phyloP scores from a whole-genome alignment of 1,140 invertebrate genomes.

The Stegodyphus dumicola region DNA sequence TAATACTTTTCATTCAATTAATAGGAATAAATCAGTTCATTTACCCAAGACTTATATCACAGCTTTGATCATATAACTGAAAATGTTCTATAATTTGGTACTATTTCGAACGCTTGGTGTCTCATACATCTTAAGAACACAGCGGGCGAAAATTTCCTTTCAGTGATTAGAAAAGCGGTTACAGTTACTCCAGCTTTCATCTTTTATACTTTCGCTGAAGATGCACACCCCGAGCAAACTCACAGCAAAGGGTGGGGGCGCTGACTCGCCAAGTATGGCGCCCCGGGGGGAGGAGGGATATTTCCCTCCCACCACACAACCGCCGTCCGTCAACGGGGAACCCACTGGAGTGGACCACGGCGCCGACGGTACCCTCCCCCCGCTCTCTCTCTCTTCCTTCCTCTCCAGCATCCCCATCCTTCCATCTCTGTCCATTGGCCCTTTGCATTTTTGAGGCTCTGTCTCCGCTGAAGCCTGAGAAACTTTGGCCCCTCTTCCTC shows the following conservation, averaged over 20 bases:
- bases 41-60: too few relatives aligned
- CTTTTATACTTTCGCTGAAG: not conserved
- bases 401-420: conserved; percentile 8
- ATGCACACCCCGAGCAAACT: not conserved
- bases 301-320: not conserved
- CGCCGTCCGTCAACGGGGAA: conserved; percentile 28
- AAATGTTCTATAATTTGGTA: too few relatives aligned
- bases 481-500: too few relatives aligned
- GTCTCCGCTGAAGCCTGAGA: not conserved
- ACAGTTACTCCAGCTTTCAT: conserved; percentile 1
- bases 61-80: too few relatives aligned
- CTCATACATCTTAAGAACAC: too few relatives aligned
- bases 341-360: conserved; percentile 10
- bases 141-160: too few relatives aligned
- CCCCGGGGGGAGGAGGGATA: not conserved
- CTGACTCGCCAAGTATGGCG: conserved; percentile 2
- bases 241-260: not conserved
- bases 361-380: conserved; percentile 15
- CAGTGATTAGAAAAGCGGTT: not conserved
- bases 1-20: too few relatives aligned
- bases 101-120: too few relatives aligned
- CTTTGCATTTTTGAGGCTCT: not conserved
- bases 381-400: conserved; percentile 20
- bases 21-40: too few relatives aligned
- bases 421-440: not conserved